Conservation (phyloP, 2,113 vertebrate species). For the Haemorhous mexicanus region DNA sequence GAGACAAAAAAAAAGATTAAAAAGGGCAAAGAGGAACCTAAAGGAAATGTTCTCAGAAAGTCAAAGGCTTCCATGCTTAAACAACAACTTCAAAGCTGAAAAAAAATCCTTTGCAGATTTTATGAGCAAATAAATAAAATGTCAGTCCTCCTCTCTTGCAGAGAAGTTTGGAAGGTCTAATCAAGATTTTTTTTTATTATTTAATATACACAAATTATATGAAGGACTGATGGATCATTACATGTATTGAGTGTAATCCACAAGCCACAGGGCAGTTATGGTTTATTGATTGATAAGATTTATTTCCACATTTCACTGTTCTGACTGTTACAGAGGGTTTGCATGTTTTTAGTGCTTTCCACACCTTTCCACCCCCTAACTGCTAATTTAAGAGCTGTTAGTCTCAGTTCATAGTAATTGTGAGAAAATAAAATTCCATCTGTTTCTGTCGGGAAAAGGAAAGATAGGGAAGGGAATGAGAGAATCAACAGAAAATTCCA, state of each 20-base stretch:
- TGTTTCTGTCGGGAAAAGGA: slow-evolving; percentile 31
- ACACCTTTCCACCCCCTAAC: slow-evolving; percentile 54
- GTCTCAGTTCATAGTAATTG: slow-evolving; percentile 48
- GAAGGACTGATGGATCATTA: background rate
- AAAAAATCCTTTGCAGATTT: background rate
- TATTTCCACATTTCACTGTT: slow-evolving; percentile 22
- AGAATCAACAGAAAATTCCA: slow-evolving; percentile 52
- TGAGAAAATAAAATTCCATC: slow-evolving; percentile 59
- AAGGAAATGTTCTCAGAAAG: background rate
- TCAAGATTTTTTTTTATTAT: background rate
- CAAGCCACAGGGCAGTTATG: background rate
- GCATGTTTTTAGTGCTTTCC: slow-evolving; percentile 18
- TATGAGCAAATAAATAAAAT: background rate
- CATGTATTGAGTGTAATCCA: background rate
- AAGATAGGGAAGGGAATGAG: slow-evolving; percentile 1
- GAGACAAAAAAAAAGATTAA: background rate
- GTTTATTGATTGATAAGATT: background rate
- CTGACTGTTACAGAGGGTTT: slow-evolving; percentile 9
- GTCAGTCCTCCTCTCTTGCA: background rate
- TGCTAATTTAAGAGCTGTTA: slow-evolving; percentile 60
- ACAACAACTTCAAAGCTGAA: background rate
- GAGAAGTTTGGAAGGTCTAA: background rate
- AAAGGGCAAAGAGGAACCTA: background rate
- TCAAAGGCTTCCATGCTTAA: background rate
- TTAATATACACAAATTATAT: background rate